Conservation (phyloP, 1,140 invertebrate species). For the Bombus polaris region DNA sequence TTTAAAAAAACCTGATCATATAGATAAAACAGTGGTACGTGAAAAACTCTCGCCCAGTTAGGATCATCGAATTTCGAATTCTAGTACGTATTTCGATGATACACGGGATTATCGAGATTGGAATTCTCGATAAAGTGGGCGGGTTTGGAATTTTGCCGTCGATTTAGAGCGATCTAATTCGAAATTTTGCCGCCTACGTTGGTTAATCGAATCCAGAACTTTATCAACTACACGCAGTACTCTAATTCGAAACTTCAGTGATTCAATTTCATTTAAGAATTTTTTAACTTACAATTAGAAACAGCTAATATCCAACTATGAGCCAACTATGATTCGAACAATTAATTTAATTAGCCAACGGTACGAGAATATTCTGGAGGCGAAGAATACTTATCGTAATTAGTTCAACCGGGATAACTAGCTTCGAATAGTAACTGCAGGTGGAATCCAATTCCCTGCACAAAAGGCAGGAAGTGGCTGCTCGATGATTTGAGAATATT, state of each 20-base stretch:
- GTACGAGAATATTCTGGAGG: background rate
- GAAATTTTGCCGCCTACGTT: background rate
- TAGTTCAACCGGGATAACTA: conserved; percentile 8
- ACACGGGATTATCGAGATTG: background rate
- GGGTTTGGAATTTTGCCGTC: background rate
- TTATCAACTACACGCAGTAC: background rate
- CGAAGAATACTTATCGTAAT: background rate
- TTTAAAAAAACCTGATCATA: too few relatives aligned
- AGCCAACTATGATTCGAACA: background rate
- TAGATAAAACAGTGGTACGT: too few relatives aligned
- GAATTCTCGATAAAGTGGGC: background rate
- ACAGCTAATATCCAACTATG: background rate
- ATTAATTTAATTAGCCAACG: background rate
- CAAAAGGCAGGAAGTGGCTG: background rate
- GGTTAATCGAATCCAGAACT: background rate
- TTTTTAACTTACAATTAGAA: too few relatives aligned
- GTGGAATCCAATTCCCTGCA: background rate
- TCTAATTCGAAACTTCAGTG: background rate
- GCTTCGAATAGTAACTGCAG: background rate
- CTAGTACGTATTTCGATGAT: too few relatives aligned
- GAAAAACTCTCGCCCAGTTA: too few relatives aligned
- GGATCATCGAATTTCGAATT: too few relatives aligned
- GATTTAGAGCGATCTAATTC: background rate
- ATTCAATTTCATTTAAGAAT: background rate
- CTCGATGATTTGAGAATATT: conserved; percentile 25